These are phyloP conservation scores for Darevskia mixta DNA, from an alignment of 2,797 vertebrate species.

Conservation along the genomic window DNA sequence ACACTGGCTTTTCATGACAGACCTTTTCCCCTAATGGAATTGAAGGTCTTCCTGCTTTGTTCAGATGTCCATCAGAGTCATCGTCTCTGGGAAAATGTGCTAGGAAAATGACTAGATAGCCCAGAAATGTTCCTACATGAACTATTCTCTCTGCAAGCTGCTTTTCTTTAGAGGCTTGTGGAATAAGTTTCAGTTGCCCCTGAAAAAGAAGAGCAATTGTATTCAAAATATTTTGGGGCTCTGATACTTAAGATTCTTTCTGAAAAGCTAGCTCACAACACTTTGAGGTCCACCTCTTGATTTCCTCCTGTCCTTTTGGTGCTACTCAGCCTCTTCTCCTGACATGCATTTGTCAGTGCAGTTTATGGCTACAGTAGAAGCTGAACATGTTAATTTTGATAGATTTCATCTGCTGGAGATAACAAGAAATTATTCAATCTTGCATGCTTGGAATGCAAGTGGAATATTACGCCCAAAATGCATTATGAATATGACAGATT, in stretches of 20 bases:
- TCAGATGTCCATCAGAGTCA: neutral
- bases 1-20: too few species aligned
- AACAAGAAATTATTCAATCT: constrained; percentile 2
- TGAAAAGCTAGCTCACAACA: neutral
- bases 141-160: neutral
- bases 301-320: neutral
- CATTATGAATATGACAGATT: constrained; percentile 20
- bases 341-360: neutral
- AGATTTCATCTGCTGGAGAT: constrained; percentile 44
- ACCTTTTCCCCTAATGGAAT: neutral
- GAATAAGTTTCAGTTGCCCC: neutral
- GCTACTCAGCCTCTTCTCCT: neutral
- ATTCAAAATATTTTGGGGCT: neutral
- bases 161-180: neutral
- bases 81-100: neutral
- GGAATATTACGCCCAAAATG: constrained; percentile 21
- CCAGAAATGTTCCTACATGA: neutral
- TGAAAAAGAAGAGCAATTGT: neutral
- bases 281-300: neutral
- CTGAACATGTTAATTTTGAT: constrained; percentile 11
- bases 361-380: neutral
- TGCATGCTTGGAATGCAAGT: constrained; percentile 23
- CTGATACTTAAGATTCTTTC: neutral
- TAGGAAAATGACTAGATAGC: neutral
- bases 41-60: neutral